phyloP scores from a whole-genome alignment of 2,113 vertebrate species.

The Aramus guarauna region DNA sequence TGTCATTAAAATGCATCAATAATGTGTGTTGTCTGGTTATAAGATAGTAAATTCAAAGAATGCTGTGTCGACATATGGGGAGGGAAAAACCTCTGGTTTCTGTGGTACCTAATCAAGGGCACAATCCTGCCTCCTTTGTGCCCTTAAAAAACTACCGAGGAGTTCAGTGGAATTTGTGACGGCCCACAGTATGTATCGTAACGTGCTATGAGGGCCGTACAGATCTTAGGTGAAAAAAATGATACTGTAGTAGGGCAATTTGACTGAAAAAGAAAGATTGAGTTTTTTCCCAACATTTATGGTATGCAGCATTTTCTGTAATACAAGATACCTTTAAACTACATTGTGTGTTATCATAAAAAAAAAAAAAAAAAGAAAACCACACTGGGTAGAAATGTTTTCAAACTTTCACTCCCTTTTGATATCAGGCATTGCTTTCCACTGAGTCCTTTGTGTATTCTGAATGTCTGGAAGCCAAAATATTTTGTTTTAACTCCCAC shows the following conservation, averaged over 20 bases:
- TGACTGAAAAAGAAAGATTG: background rate
- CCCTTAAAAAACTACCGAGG: background rate
- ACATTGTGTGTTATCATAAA: constrained; percentile 43
- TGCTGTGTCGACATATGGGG: background rate
- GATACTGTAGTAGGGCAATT: background rate
- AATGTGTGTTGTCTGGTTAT: background rate
- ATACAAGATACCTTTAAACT: constrained; percentile 54
- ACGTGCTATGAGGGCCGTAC: background rate
- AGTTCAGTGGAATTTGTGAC: background rate
- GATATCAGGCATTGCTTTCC: constrained; percentile 74
- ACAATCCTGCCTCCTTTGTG: background rate
- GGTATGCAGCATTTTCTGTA: constrained; percentile 24
- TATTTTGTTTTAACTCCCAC: constrained; percentile 80
- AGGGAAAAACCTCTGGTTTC: background rate
- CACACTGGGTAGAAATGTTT: constrained; percentile 71
- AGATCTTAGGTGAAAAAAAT: background rate
- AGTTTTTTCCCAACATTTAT: background rate
- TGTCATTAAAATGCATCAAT: constrained; percentile 30
- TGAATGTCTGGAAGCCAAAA: constrained; percentile 79
- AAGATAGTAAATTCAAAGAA: constrained; percentile 8
- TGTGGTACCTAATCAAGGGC: constrained; percentile 8
- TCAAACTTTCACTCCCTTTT: constrained; percentile 77
- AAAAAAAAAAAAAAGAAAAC: background rate
- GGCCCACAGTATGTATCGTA: background rate
- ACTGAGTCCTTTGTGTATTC: constrained; percentile 73